Evolutionary conservation across 2,797 vertebrate genomes (phyloP), one percentile per base, ranked within the genome.

Genomic region (Anguilla megastoma): DNA sequence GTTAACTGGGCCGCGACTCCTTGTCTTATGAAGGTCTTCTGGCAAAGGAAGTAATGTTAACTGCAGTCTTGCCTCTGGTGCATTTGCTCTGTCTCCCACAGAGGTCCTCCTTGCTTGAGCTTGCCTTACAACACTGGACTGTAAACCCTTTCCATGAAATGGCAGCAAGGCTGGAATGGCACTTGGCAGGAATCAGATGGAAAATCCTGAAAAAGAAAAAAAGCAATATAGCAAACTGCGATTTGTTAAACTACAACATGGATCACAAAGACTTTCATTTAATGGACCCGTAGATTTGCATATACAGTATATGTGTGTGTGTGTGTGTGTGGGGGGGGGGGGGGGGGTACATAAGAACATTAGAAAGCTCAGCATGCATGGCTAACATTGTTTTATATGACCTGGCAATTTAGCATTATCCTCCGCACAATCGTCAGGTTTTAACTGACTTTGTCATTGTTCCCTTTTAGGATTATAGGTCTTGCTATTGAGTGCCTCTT

Each of bases 181-280:
- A 56, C 83, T 66, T 41, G 52, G 45, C n/a, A n/a, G 71, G 2
- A 56, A 85, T 85, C 69, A 79, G 66, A 76, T 85, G 66, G 83
- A 85, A 52, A 79, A 18, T 69, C 54, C 83, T 88, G 87, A 52
- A 48, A 48, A 52, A 85, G 52, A 85, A 58, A 74, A 41, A 18
- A 86, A 24, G 14, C 21, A 74, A 21, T 24, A 36, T 2, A 48
- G 5, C 12, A 52, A 66, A 12, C 30, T 79, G 16, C 24, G 56
- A 87, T 41, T 36, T 45, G 16, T 5, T 36, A 79, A 79, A 79
- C 33, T 36, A 16, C 71, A 76, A 30, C 3, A 4, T 14, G 10
- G 71, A 36, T 14, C 71, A 76, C 9, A 76, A 76, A 69, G n/a
- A 7, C 24, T 69, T 69, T 27, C 14, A n/a, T 27, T 69, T 27